A percentile compares a stretch with the other conserved stretches of the same genome.
Conservation (phyloP, 2,888 invertebrate species). For the Ernsta delagoae region DNA sequence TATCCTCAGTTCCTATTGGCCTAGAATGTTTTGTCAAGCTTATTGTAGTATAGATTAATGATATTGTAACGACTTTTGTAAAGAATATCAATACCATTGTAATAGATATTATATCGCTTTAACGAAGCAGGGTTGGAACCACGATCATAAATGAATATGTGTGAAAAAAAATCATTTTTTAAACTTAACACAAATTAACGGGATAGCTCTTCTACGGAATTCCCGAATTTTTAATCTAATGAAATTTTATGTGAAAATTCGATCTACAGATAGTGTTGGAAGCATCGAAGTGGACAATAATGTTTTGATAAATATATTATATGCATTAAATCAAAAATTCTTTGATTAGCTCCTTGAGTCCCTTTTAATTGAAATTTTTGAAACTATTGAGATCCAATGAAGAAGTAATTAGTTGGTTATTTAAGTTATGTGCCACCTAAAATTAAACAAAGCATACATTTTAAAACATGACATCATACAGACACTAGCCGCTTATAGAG, state of each 20-base stretch:
- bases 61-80: constrained; percentile 58
- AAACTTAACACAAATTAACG: constrained; percentile 49
- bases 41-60: constrained; percentile 63
- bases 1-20: constrained; percentile 81
- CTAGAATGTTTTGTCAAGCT: constrained; percentile 76
- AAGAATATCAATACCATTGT: constrained; percentile 64
- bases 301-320: not conserved
- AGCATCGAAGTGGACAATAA: constrained; percentile 18
- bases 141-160: constrained; percentile 68
- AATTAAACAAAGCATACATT: no score
- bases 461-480: no score
- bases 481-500: no score
- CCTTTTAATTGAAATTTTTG: no score
- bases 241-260: constrained; percentile 25
- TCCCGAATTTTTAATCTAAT: constrained; percentile 36
- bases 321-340: no score
- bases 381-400: no score
- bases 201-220: constrained; percentile 70
- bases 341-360: no score
- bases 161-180: constrained; percentile 53
- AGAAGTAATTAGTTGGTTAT: no score
- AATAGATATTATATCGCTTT: constrained; percentile 75
- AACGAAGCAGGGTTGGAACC: constrained; percentile 83
- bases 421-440: no score
- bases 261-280: constrained; percentile 19